Conservation (phyloP, 2,113 vertebrate species). For the Nesospiza acunhae region DNA sequence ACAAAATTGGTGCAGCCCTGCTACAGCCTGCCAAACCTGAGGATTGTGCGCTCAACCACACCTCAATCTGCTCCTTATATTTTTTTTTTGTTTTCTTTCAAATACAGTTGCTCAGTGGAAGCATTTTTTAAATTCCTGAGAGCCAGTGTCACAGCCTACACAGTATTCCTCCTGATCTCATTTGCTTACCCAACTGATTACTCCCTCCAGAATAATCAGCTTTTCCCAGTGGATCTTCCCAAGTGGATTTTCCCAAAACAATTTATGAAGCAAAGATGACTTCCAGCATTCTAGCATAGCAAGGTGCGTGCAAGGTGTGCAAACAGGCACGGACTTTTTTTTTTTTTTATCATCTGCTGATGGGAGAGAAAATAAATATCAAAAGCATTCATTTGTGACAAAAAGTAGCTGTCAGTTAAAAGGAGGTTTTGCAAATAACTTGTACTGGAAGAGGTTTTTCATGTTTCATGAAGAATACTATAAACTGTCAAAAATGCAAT, state of each 20-base stretch:
- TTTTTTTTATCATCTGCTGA: neutral
- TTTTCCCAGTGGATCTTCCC: neutral
- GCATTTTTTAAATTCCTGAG: neutral
- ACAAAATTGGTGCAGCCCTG: neutral
- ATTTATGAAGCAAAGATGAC: neutral
- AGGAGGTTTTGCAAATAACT: neutral
- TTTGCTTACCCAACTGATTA: neutral
- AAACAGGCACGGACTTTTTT: neutral
- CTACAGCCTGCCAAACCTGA: neutral
- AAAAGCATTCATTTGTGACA: rapidly evolving
- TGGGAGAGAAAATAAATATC: neutral
- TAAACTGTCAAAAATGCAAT: neutral
- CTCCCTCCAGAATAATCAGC: neutral
- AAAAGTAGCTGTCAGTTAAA: neutral
- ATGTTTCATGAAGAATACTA: neutral
- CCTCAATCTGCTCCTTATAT: neutral
- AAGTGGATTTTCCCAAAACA: too few relatives aligned
- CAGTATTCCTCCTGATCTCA: neutral
- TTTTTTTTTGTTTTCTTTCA: neutral
- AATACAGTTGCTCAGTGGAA: neutral
- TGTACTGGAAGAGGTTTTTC: neutral
- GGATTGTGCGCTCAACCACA: neutral
- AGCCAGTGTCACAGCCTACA: neutral
- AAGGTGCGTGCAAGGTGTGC: rapidly evolving
- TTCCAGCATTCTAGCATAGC: neutral